These are phyloP conservation scores for Cryptocheilus praepositus DNA, from an alignment of 2,888 invertebrate genomes.

Conservation along the genomic window DNA sequence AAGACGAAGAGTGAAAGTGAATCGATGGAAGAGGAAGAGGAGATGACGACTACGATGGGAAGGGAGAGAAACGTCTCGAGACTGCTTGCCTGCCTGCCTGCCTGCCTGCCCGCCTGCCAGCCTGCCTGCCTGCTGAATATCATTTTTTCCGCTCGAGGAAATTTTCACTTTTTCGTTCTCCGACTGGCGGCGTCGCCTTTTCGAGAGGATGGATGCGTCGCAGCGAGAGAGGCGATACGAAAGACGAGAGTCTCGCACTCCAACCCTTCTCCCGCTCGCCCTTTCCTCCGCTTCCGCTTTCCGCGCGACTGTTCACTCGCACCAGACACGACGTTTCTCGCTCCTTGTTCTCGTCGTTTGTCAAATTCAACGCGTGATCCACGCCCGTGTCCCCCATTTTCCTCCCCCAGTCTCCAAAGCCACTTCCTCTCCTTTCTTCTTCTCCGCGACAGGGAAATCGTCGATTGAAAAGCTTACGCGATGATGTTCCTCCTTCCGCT, in stretches of 20 bases:
- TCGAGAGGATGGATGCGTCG: slow-evolving; percentile 41
- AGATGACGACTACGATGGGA: slow-evolving; percentile 19
- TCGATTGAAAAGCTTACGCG: slow-evolving; percentile 55
- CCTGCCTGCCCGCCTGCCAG: slow-evolving; percentile 37
- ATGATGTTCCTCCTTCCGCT: slow-evolving; percentile 45
- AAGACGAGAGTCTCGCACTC: background rate
- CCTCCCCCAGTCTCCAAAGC: too few species aligned
- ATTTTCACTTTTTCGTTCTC: slow-evolving; percentile 58
- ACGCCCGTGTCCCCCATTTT: slow-evolving; percentile 16
- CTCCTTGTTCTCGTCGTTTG: slow-evolving; percentile 53
- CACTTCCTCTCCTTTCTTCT: slow-evolving; percentile 12
- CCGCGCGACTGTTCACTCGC: slow-evolving; percentile 35
- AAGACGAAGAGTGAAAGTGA: slow-evolving; percentile 6
- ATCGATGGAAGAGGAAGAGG: slow-evolving; percentile 13
- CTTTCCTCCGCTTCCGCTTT: slow-evolving; percentile 37
- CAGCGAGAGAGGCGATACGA: slow-evolving; percentile 6
- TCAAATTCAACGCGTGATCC: slow-evolving; percentile 54
- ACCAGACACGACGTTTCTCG: slow-evolving; percentile 50
- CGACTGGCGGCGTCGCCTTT: slow-evolving; percentile 33
- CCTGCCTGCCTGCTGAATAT: slow-evolving; percentile 56
- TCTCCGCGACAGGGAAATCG: slow-evolving; percentile 38
- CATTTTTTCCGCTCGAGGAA: slow-evolving; percentile 62
- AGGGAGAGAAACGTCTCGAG: slow-evolving; percentile 18
- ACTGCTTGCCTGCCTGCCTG: slow-evolving; percentile 29
- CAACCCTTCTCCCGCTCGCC: background rate